Conservation (phyloP, 2,888 invertebrate species). For the Chymomyza procnemis region DNA sequence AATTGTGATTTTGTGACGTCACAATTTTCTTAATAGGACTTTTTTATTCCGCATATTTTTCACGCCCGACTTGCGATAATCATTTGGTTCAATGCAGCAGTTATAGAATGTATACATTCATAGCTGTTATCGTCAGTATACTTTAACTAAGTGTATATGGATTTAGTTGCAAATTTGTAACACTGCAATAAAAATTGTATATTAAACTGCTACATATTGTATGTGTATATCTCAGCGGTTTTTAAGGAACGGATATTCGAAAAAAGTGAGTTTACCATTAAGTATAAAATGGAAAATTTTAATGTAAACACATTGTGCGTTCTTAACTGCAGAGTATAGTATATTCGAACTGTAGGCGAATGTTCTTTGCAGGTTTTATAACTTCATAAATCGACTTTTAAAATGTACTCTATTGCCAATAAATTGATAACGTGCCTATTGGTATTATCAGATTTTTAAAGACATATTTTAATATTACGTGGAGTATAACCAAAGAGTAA, state of each 20-base stretch:
- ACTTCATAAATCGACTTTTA: not conserved
- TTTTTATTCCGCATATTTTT: slow-evolving; percentile 38
- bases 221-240: too few species aligned
- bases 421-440: slow-evolving; percentile 37
- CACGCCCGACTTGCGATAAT: slow-evolving; percentile 48
- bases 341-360: not conserved
- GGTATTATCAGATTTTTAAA: not conserved
- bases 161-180: not conserved
- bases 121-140: not conserved
- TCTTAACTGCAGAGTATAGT: not conserved
- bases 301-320: too few species aligned
- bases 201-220: too few species aligned
- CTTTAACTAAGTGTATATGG: not conserved
- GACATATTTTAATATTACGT: not conserved
- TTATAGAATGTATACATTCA: not conserved
- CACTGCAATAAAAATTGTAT: too few species aligned
- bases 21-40: slow-evolving; percentile 7
- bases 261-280: too few species aligned
- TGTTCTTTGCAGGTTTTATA: not conserved
- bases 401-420: slow-evolving; percentile 30
- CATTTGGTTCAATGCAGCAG: slow-evolving; percentile 23
- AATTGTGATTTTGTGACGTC: not conserved
- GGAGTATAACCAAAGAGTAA: not conserved
- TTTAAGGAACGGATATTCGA: too few species aligned
- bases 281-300: too few species aligned